Evolutionary conservation across 2,888 invertebrate species (phyloP).

Genomic region (Acrocyrtus sp.): DNA sequence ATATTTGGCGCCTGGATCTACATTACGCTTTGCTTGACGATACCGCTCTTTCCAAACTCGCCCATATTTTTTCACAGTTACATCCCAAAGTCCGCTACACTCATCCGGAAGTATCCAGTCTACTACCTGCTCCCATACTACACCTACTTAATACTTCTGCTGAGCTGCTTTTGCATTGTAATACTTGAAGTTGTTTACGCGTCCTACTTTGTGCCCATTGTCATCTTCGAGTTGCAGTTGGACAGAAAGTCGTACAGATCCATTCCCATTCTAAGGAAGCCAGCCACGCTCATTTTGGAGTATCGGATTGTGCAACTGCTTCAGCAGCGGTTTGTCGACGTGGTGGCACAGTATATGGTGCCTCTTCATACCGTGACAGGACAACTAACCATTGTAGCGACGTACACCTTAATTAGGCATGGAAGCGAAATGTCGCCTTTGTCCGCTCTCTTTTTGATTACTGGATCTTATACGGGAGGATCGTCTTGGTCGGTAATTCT

Average conservation of each 20-base stretch:
- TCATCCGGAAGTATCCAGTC: background rate
- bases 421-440: background rate
- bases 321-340: background rate
- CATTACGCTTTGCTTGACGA: no score
- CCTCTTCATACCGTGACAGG: background rate
- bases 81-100: background rate
- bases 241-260: background rate
- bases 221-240: background rate
- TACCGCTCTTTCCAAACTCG: background rate
- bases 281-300: background rate
- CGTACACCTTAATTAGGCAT: background rate
- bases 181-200: background rate
- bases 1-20: no score
- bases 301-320: slow-evolving; percentile 1
- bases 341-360: background rate
- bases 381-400: background rate
- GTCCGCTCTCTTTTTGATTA: background rate
- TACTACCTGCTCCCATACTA: background rate
- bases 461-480: no score
- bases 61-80: background rate
- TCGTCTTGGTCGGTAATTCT: background rate
- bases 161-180: background rate
- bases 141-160: background rate
- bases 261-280: background rate
- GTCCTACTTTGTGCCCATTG: background rate